Conservation (phyloP, 1,140 invertebrate genomes). For the Platyscapa corneri region DNA sequence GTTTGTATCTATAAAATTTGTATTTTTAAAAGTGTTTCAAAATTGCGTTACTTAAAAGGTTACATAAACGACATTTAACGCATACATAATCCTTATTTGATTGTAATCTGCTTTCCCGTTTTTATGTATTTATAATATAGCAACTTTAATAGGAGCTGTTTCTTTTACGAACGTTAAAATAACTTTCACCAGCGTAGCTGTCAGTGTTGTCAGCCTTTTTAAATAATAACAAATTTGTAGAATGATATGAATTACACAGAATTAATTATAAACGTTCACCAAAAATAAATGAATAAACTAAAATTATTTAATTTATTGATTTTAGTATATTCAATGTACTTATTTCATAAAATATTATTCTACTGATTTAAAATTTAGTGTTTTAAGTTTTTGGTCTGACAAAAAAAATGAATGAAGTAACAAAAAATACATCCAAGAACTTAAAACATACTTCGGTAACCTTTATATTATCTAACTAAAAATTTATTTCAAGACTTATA, state of each 20-base stretch:
- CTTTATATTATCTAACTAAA: background rate
- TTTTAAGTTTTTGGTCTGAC: background rate
- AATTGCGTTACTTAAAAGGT: conserved; percentile 24
- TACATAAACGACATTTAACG: conserved; percentile 38
- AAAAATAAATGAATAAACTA: background rate
- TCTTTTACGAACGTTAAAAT: conserved; percentile 30
- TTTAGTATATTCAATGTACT: too few relatives aligned
- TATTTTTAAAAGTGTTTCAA: conserved; percentile 3
- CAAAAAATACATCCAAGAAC: background rate
- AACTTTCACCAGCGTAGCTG: conserved; percentile 43
- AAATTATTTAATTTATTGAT: too few relatives aligned
- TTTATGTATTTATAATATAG: conserved; percentile 37
- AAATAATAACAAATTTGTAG: conserved; percentile 10
- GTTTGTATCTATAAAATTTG: background rate
- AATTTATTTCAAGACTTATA: background rate
- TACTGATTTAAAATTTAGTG: background rate
- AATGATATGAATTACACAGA: background rate
- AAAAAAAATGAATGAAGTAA: background rate
- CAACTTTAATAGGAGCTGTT: conserved; percentile 26
- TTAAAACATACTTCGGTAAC: background rate
- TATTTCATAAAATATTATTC: background rate
- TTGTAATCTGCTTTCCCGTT: conserved; percentile 27
- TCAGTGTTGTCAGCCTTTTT: conserved; percentile 14
- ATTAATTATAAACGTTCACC: conserved; percentile 24
- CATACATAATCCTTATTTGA: conserved; percentile 14